These are phyloP conservation scores for Ryuthela nishihirai DNA, from an alignment of 2,888 invertebrate species.

Conservation along the genomic window DNA sequence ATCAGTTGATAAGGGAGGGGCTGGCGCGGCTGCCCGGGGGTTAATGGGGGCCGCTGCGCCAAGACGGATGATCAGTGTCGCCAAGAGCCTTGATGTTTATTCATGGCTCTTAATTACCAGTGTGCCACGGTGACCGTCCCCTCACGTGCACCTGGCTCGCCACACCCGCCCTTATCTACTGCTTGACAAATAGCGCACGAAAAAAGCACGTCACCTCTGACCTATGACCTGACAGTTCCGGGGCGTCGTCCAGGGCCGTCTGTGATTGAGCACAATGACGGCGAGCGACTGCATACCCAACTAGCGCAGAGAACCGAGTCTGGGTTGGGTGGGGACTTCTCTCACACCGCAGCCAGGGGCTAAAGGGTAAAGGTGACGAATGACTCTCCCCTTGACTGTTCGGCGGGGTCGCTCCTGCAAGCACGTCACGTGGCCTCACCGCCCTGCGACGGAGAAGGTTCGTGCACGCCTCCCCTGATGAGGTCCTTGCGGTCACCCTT, in stretches of 20 bases:
- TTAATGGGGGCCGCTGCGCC: neutral
- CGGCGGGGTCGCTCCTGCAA: conserved; percentile 12
- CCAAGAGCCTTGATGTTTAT: conserved; percentile 28
- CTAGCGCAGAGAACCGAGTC: conserved; percentile 10
- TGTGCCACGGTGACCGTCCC: conserved; percentile 10
- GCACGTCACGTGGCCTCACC: conserved; percentile 25
- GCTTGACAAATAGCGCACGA: conserved; percentile 37
- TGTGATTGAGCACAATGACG: conserved; percentile 22
- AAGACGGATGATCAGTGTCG: conserved; percentile 5
- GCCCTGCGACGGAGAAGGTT: too few species aligned
- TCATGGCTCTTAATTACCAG: conserved; percentile 38
- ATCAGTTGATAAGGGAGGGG: neutral
- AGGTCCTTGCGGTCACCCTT: too few species aligned
- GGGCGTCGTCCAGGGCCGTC: conserved; percentile 28
- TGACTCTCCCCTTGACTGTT: conserved; percentile 23
- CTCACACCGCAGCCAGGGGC: conserved; percentile 6
- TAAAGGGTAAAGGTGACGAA: conserved; percentile 36
- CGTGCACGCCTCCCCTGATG: too few species aligned
- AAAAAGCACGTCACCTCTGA: conserved; percentile 36
- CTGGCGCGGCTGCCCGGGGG: neutral
- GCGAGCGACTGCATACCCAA: neutral
- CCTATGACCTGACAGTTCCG: conserved; percentile 36
- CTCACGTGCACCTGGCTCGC: conserved; percentile 30
- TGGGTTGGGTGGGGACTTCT: conserved; percentile 22
- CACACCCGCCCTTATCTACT: conserved; percentile 37